Base-by-base conservation (phyloP, 2,113 vertebrate species). In the Hippoglossus stenolepis region DNA sequence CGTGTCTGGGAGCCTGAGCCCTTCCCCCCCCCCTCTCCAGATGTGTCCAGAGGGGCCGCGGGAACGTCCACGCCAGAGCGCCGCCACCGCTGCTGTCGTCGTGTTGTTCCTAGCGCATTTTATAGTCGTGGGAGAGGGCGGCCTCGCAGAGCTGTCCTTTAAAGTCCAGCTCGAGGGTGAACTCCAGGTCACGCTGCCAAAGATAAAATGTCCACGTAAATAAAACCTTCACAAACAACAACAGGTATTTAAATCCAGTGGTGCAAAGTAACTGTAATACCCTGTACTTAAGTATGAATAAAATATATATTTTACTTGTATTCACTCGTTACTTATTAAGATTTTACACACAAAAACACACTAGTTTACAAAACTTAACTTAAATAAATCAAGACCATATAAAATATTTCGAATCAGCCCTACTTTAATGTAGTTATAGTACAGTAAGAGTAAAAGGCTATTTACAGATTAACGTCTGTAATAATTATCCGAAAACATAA, bases 71-170 rank as follows among this genome's bases (percentile, higher is more conserved):
- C 28, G 47, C 31, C 56, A 10, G 20, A 24, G 23, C 71, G 24
- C 35, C 9, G 14, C 3, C 73, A 45, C 35, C 9, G 14, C 3
- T 20, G 47, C 18, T 20, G 60, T n/a, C 20, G 51, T n/a, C 20
- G 51, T 3, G 26, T 58, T 18, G 13, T 51, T 73, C 43, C 74
- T 98, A 99, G 84, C 97, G 97, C 98, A 99, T 99, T 92, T 98
- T 98, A 88, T 99, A 99, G 94, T 98, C 97, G 66, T 99, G 97
- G 90, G 97, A 97, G 90, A 99, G 95, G 54, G 97, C 97, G n/a
- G 96, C 96, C 93, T 98, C 97, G 57, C 98, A 99, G 12, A 99
- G 96, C 88, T 98, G 98, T 73, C 98, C 98, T 93, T 99, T 98
- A 90, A 99, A 99, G 95, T 99, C 97, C 89, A 99, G 93, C 88